phyloP scores from a whole-genome alignment of 2,888 invertebrate species.

The Chymomyza fuscimana region DNA sequence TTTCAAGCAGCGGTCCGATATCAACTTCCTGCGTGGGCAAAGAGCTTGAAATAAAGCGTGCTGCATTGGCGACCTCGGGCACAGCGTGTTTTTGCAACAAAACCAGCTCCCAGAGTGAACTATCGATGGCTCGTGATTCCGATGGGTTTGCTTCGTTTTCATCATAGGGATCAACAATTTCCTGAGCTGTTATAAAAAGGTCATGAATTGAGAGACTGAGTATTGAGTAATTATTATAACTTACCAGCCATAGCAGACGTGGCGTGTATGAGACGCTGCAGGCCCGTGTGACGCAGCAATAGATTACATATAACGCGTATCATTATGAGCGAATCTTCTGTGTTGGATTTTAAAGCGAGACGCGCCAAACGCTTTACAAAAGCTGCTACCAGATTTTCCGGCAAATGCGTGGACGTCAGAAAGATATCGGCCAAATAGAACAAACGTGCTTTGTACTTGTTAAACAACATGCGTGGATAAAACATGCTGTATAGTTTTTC shows the following conservation, averaged over 20 bases:
- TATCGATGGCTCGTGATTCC: constrained; percentile 90
- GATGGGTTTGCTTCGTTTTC: constrained; percentile 90
- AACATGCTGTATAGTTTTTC: constrained; percentile 96
- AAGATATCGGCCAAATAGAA: constrained; percentile 94
- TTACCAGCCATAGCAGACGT: constrained; percentile 79
- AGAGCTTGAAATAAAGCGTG: constrained; percentile 85
- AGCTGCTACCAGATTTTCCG: constrained; percentile 93
- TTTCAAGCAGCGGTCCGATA: constrained; percentile 84
- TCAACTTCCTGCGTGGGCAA: constrained; percentile 86
- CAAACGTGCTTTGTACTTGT: constrained; percentile 92
- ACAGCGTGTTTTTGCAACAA: constrained; percentile 87
- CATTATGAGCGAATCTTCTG: constrained; percentile 88
- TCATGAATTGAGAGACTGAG: constrained; percentile 7
- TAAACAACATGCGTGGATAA: constrained; percentile 93
- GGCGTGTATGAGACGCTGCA: constrained; percentile 85
- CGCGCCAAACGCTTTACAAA: constrained; percentile 94
- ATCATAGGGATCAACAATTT: constrained; percentile 87
- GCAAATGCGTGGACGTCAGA: constrained; percentile 94
- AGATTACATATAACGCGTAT: constrained; percentile 92
- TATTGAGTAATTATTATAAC: not conserved
- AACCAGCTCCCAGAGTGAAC: constrained; percentile 95
- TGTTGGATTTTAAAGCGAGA: constrained; percentile 90
- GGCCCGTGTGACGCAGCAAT: constrained; percentile 90
- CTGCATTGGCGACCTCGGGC: constrained; percentile 87
- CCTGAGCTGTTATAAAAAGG: constrained; percentile 29